Base-by-base conservation (phyloP, 2,113 vertebrate species). In the Chamaea fasciata region DNA sequence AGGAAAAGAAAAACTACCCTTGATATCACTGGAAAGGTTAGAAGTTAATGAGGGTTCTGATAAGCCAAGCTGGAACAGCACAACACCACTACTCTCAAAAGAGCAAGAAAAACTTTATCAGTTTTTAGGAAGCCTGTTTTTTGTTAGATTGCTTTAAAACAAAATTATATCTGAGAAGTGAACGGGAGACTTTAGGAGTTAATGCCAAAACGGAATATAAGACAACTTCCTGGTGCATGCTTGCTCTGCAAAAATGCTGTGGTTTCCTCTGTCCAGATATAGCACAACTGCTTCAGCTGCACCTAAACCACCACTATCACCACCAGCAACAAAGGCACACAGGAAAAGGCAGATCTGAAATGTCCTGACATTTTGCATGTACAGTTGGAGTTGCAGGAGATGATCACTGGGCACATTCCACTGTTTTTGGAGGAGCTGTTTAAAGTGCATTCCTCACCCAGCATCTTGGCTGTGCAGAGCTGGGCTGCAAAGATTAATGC, bases 41-140 rank as follows among this genome's bases (percentile, higher is more conserved):
- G 92, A 91, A 86, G 87, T 96, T 97, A 97, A 98, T 97, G 95
- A 98, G 94, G 86, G 95, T 35, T 89, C 81, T 69, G 91, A 97
- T 96, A 96, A 97, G 90, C 64, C 0, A 2, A 84, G 71, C 62
- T 65, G 81, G 50, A 86, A 76, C 44, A 92, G 68, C 42, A 60
- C 71, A 75, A 73, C 70, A 57, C 76, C 85, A 62, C 62, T 52
- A 79, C 77, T 94, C 47, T 73, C 77, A 68, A 87, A 96, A 95
- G 53, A 79, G 28, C 17, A 89, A 70, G 35, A 89, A 93, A 91
- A 83, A 47, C 30, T 55, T 94, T 95, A 97, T 95, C 84, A 12
- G 73, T 73, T 92, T 88, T 87, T 26, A 88, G 95, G 91, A 96
- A 93, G 84, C 79, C 94, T 92, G 91, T 57, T 95, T 65, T 95